Conservation (phyloP, 2,888 invertebrate species). For the Drosophila flavopinicola region DNA sequence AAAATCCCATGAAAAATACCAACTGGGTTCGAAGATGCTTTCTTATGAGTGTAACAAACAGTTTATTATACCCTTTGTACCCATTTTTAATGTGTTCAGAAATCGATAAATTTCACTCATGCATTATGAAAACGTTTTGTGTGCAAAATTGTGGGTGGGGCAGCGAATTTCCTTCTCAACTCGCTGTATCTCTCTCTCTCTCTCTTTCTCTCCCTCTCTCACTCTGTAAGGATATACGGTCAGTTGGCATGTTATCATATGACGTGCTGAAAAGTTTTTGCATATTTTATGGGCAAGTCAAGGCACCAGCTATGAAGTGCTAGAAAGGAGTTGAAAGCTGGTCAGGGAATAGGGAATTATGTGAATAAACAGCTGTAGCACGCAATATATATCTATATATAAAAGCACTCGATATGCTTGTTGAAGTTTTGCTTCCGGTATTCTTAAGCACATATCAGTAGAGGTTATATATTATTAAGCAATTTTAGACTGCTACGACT, state of each 20-base stretch:
- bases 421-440: too few species aligned
- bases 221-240: background rate
- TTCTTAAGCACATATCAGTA: too few species aligned
- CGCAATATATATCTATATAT: conserved; percentile 1
- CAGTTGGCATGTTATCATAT: conserved; percentile 20
- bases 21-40: too few species aligned
- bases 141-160: background rate
- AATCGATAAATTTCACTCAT: conserved; percentile 57
- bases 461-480: background rate
- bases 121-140: conserved; percentile 26
- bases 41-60: too few species aligned
- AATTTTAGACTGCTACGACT: too few species aligned
- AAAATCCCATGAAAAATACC: too few species aligned
- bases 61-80: too few species aligned
- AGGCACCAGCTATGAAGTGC: conserved; percentile 2
- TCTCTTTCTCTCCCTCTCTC: background rate
- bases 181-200: too few species aligned
- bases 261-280: conserved; percentile 28
- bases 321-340: background rate
- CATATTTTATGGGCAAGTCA: conserved; percentile 22
- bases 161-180: conserved; percentile 6
- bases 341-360: background rate
- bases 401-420: background rate
- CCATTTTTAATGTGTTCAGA: too few species aligned
- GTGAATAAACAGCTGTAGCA: conserved; percentile 22